Evolutionary conservation across 2,797 vertebrate species (phyloP), one percentile per base, ranked within the genome.

Genomic region (Takifugu ocellatus): DNA sequence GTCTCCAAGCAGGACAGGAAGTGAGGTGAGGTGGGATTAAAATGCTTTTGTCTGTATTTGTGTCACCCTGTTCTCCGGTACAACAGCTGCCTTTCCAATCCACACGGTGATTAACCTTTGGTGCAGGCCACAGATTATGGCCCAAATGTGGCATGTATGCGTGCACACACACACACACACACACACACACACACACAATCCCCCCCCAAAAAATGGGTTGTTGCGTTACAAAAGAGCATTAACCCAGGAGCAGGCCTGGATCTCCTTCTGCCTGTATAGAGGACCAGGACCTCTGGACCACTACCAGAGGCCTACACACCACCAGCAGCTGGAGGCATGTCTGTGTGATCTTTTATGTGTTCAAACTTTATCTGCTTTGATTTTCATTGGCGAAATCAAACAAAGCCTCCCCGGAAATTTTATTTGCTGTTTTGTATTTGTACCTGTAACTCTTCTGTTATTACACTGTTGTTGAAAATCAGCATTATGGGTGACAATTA

Each of bases 11-110:
- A 61, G 66, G 64, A 39, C 73, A 71, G 70, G 49, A 64, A 48
- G 59, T n/a, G n/a, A 43, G 54, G 25, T 49, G 57, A 68, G 48
- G 49, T 46, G 54, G 82, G 84, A 81, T 88, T 88, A 86, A 75
- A 80, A 68, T 78, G 77, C 74, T 56, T 54, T 72, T 73, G 75
- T 83, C 16, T 44, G 16, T 79, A 77, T 87, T 84, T 81, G 66
- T 78, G 77, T 67, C 49, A 69, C 63, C 21, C 49, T 48, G 75
- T 80, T 51, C 78, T 70, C 55, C 29, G 53, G 17, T 59, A 49
- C 68, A 60, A 68, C 62, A 72, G 42, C 51, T 59, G 54, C 39
- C 58, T 60, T 49, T 72, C 63, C 69, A 70, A 64, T 72, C 74
- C 67, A 72, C 46, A n/a, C 60, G 57, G 72, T 58, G 66, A 81